Evolutionary conservation across 2,888 invertebrate genomes (phyloP).

Genomic region (Apodemia hepburni): DNA sequence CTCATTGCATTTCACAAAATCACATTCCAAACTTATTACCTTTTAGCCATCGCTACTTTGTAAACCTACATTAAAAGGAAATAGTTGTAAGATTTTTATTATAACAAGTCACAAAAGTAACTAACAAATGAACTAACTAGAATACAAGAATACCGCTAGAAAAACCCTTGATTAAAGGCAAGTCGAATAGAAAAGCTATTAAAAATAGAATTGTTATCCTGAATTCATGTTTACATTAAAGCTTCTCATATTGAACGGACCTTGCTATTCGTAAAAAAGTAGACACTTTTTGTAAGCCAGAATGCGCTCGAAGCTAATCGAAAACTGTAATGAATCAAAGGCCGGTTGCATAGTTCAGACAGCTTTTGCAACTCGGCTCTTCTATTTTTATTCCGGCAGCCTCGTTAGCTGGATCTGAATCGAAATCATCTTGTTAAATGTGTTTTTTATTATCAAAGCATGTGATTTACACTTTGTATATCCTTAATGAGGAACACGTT

Average conservation of each 20-base stretch:
- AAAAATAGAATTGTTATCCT: conserved; percentile 3
- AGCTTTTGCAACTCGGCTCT: conserved; percentile 48
- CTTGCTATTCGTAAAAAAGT: conserved; percentile 29
- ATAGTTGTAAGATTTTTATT: no score
- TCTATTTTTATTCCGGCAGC: conserved; percentile 53
- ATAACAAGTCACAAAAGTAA: no score
- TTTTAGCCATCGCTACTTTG: no score
- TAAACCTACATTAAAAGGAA: no score
- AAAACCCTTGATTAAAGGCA: not conserved
- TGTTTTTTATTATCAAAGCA: conserved; percentile 17
- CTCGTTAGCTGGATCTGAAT: conserved; percentile 63
- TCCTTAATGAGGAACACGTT: not conserved
- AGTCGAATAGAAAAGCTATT: not conserved
- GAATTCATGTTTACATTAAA: conserved; percentile 11
- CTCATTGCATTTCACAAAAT: no score
- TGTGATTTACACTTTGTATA: conserved; percentile 17
- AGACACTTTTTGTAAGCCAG: conserved; percentile 31
- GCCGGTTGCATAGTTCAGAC: conserved; percentile 59
- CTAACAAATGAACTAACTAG: not conserved
- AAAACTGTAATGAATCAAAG: conserved; percentile 78
- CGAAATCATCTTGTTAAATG: conserved; percentile 45
- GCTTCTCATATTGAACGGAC: conserved; percentile 18
- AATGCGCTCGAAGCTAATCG: conserved; percentile 54
- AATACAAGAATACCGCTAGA: not conserved
- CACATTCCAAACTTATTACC: no score